Conservation (phyloP, 1,140 invertebrate genomes). For the Campoletis sonorensis region DNA sequence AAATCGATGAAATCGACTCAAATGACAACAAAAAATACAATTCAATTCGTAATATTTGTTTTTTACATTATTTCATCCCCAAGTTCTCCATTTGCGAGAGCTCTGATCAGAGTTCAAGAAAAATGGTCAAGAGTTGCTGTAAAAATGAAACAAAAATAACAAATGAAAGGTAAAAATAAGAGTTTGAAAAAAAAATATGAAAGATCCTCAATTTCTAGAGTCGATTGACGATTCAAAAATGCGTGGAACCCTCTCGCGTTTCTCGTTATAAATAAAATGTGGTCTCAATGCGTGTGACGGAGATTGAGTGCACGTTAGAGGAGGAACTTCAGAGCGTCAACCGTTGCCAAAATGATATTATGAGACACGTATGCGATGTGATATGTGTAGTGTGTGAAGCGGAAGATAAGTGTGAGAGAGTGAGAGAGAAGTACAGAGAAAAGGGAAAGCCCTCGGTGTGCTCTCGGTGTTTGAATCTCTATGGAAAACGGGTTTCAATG, state of each 20-base stretch:
- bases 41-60: too few species aligned
- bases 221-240: neutral
- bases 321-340: conserved; percentile 8
- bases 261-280: neutral
- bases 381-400: conserved; percentile 7
- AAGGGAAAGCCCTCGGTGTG: conserved; percentile 18
- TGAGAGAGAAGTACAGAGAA: neutral
- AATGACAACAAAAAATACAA: too few species aligned
- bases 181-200: too few species aligned
- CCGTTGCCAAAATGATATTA: conserved; percentile 39
- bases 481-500: conserved; percentile 54
- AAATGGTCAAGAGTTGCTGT: too few species aligned
- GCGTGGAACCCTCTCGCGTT: neutral
- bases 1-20: too few species aligned
- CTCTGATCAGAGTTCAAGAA: too few species aligned
- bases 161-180: too few species aligned
- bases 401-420: neutral
- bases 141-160: too few species aligned
- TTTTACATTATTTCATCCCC: too few species aligned
- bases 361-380: conserved; percentile 9
- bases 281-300: conserved; percentile 2
- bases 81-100: too few species aligned
- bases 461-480: conserved; percentile 35
- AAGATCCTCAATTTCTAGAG: too few species aligned
- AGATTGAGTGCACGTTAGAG: conserved; percentile 26